These are phyloP conservation scores for Meloe dianella DNA, from an alignment of 2,888 invertebrate species.

Conservation along the genomic window DNA sequence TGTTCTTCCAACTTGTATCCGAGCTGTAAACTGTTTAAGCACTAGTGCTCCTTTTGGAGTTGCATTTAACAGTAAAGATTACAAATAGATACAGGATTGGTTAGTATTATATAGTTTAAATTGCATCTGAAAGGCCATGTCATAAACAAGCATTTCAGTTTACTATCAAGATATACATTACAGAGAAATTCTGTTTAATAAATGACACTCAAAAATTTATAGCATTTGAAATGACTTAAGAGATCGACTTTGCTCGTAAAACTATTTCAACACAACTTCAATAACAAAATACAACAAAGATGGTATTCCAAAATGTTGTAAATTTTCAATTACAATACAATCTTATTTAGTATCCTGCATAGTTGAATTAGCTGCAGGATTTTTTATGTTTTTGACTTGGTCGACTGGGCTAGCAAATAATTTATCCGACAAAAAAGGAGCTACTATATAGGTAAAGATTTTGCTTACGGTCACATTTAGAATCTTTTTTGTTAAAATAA, in stretches of 20 bases:
- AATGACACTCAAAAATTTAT: neutral
- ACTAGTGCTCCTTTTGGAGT: neutral
- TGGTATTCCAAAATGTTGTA: too few relatives aligned
- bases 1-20: neutral
- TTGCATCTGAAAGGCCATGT: neutral
- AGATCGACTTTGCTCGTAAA: neutral
- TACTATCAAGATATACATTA: neutral
- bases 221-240: neutral
- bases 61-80: neutral
- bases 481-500: too few relatives aligned
- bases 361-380: too few relatives aligned
- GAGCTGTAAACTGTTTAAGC: neutral
- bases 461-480: too few relatives aligned
- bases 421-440: too few relatives aligned
- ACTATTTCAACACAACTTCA: neutral
- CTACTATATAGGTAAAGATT: too few relatives aligned
- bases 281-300: too few relatives aligned
- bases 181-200: neutral
- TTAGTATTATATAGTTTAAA: conserved; percentile 2
- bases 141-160: conserved; percentile 1
- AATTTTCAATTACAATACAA: neutral
- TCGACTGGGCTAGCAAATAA: too few relatives aligned
- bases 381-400: too few relatives aligned
- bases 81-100: neutral
- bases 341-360: too few relatives aligned